Evolutionary conservation across 2,888 invertebrate genomes (phyloP).

Genomic region (Sphaerophoria rueppellii): DNA sequence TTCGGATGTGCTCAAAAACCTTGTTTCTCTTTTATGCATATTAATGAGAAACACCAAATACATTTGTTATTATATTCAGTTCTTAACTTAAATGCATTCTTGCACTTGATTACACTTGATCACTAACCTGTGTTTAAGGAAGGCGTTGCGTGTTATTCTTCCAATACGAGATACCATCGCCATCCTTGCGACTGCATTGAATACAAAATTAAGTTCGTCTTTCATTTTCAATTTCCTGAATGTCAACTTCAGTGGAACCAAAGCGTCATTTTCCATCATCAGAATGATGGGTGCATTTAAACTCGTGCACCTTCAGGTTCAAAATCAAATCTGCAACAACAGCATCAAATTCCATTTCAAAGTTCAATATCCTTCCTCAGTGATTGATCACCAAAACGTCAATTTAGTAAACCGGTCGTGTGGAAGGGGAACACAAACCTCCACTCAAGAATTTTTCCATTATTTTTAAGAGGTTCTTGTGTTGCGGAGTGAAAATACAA

Average conservation of each 20-base stretch:
- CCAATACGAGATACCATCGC: neutral
- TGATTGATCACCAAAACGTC: constrained; percentile 71
- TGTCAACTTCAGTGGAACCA: constrained; percentile 43
- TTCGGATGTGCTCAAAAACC: constrained; percentile 28
- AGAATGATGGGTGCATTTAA: constrained; percentile 20
- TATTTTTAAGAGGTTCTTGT: neutral
- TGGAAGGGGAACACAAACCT: constrained; percentile 62
- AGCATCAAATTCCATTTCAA: constrained; percentile 21
- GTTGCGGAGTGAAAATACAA: neutral
- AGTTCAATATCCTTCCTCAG: constrained; percentile 67
- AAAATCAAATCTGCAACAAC: constrained; percentile 11
- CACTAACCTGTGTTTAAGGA: neutral
- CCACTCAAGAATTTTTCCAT: neutral
- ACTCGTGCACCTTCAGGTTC: neutral
- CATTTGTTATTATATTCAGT: too few species aligned
- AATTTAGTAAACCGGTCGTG: constrained; percentile 64
- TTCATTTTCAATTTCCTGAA: constrained; percentile 66
- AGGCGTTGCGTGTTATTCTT: neutral
- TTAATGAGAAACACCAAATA: constrained; percentile 39
- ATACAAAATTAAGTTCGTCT: constrained; percentile 43
- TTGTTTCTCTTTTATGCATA: constrained; percentile 34
- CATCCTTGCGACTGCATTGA: neutral
- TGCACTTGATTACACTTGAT: constrained; percentile 1
- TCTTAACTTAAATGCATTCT: constrained; percentile 24
- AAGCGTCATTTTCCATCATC: constrained; percentile 48